phyloP scores from a whole-genome alignment of 2,888 invertebrate genomes.

The Rotaria sp. region DNA sequence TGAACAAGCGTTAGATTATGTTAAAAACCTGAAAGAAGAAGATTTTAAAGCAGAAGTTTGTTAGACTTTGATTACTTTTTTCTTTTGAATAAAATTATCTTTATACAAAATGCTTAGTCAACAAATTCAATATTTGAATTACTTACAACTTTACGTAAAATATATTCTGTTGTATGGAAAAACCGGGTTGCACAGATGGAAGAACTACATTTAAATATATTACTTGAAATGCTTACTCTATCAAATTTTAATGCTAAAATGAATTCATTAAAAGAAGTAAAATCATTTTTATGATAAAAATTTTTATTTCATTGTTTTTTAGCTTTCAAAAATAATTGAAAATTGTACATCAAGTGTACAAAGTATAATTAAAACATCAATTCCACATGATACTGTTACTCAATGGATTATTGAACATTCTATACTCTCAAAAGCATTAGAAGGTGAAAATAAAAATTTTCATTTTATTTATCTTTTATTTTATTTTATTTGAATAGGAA shows the following conservation, averaged over 20 bases:
- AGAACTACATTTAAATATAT: constrained; percentile 52
- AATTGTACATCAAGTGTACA: constrained; percentile 46
- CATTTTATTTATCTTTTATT: neutral
- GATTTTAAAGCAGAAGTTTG: constrained; percentile 57
- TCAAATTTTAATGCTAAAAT: constrained; percentile 58
- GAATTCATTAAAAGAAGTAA: constrained; percentile 58
- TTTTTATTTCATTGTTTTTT: constrained; percentile 10
- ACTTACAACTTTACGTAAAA: constrained; percentile 54
- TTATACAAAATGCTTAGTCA: constrained; percentile 46
- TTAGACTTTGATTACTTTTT: constrained; percentile 11
- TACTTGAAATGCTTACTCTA: constrained; percentile 57
- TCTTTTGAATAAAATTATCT: constrained; percentile 23
- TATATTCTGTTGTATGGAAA: constrained; percentile 56
- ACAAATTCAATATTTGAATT: constrained; percentile 54
- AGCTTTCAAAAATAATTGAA: constrained; percentile 56
- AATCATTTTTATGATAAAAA: neutral
- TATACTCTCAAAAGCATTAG: constrained; percentile 57
- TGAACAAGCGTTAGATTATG: constrained; percentile 53
- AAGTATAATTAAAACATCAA: constrained; percentile 44
- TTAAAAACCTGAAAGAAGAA: constrained; percentile 53
- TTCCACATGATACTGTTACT: constrained; percentile 52
- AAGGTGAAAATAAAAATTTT: constrained; percentile 45
- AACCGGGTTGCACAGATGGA: constrained; percentile 53
- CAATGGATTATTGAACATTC: constrained; percentile 57
- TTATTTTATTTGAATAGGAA: constrained; percentile 46